Evolutionary conservation across 1,140 invertebrate species (phyloP), one percentile per base, ranked within the genome.

Genomic region (Gryllus bimaculatus): DNA sequence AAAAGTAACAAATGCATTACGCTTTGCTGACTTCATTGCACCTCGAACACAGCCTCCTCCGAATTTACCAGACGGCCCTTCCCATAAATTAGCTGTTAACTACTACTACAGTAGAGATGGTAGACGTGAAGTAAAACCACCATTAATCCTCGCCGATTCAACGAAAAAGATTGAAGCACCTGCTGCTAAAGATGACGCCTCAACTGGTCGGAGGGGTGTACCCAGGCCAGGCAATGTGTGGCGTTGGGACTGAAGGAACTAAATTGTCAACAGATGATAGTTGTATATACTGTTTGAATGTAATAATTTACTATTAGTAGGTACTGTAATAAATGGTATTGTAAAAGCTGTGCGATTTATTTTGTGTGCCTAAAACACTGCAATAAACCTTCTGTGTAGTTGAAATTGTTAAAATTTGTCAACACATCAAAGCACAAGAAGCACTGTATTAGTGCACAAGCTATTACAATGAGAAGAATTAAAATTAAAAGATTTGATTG

Each of bases 31-130:
- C 48, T 74, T 78, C 12, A 73, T 84, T 20, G 73, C 83, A 13
- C 78, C 80, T 20, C 78, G 82, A 74, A 87, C 85, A 8, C 85
- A 84, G 80, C 85, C 85, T 8, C 81, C 82, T 10, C 86, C 87
- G 39, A 83, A 81, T 20, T 76, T 88, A n/a, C 87, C 87, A 10
- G 82, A 82, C 48, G 87, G 87, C 4, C 83, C 85, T 13, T 80
- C 82, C 78, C 83, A 86, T 79, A 85, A 86, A 78, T 79, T 88
- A 18, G 80, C 82, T 48, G 78, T n/a, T 8, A 88, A 88, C 81
- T 87, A 87, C 78, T 88, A 88, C 80, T 85, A 78, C 73, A 82
- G 81, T 20, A 81, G 86, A 47, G 87, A 88, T 85, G 86, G 82
- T 2, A 81, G 87, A 66, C 79, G 86, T 79, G 83, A 83, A 78